Evolutionary conservation across 2,888 invertebrate genomes (phyloP), one percentile per base, ranked within the genome.

Genomic region (Antheraea yamamai): DNA sequence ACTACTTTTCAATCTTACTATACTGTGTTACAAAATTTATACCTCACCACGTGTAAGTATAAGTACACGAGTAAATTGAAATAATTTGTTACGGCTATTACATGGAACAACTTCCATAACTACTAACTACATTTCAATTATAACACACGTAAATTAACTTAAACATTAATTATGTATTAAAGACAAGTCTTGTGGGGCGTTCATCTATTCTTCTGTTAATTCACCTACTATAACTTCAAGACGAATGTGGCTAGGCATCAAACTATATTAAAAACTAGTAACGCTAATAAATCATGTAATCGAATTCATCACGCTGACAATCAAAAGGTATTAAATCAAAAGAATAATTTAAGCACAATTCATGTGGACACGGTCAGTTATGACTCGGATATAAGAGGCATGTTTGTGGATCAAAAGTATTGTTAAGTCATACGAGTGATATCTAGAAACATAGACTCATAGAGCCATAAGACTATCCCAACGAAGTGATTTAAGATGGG

Each of bases 401-500:
- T 70, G 70, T 39, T n/a, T 3, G 12, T 39, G 7, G 8, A 39
- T 70, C 39, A 35, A n/a, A 7, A 39, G n/a, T 39, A 70, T 39
- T 70, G 2, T 39, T 39, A 30, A 12, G 39, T 39, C 12, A 10
- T 14, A 39, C 70, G 2, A 39, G 39, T 70, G n/a, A 10, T n/a
- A n/a, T n/a, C 70, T 70, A 20, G 20, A 26, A 16, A 26, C 70
- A 70, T n/a, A 10, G 1, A n/a, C n/a, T 70, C 20, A 20, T 39
- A 66, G 64, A 4, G 16, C 30, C 16, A 30, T 66, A 30, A 14
- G 26, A 66, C 12, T 8, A 20, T 58, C n/a, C 23, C 16, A 66
- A 16, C 16, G 10, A n/a, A 39, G 35, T 39, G 20, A 14, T n/a
- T 20, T 6, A 70, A 86, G 84, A 86, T 79, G 77, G 79, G 78